These are phyloP conservation scores for Acrocephalus kingi DNA, from an alignment of 2,113 vertebrate genomes.

Conservation along the genomic window DNA sequence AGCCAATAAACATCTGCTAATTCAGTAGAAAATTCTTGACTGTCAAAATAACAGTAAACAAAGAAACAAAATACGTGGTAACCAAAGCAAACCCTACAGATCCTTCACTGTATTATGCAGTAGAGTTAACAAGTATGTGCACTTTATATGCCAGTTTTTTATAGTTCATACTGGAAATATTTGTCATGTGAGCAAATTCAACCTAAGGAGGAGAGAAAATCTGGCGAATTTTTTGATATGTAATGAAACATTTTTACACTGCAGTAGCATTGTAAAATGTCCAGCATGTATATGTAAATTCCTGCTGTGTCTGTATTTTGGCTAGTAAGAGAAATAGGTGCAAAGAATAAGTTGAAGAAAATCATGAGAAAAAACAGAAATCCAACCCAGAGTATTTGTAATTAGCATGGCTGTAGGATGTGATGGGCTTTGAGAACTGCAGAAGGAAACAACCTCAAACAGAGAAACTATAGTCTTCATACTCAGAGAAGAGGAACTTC, in stretches of 20 bases:
- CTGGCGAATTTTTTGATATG: not conserved
- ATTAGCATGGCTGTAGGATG: not conserved
- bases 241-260: not conserved
- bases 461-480: not conserved
- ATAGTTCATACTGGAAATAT: not conserved
- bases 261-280: not conserved
- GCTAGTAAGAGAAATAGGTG: not conserved
- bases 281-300: not conserved
- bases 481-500: not conserved
- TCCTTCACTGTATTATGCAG: not conserved
- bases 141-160: not conserved
- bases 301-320: accelerated
- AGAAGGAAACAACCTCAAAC: not conserved
- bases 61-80: not conserved
- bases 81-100: not conserved
- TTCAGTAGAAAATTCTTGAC: not conserved
- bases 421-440: not conserved
- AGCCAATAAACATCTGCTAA: not conserved
- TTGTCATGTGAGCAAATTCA: not conserved
- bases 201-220: not conserved
- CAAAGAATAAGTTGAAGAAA: not conserved
- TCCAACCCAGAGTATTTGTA: not conserved
- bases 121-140: not conserved
- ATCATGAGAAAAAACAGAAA: not conserved
- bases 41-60: not conserved